These are phyloP conservation scores for Neocloeon triangulifer DNA, from an alignment of 1,140 invertebrate genomes.

Conservation along the genomic window DNA sequence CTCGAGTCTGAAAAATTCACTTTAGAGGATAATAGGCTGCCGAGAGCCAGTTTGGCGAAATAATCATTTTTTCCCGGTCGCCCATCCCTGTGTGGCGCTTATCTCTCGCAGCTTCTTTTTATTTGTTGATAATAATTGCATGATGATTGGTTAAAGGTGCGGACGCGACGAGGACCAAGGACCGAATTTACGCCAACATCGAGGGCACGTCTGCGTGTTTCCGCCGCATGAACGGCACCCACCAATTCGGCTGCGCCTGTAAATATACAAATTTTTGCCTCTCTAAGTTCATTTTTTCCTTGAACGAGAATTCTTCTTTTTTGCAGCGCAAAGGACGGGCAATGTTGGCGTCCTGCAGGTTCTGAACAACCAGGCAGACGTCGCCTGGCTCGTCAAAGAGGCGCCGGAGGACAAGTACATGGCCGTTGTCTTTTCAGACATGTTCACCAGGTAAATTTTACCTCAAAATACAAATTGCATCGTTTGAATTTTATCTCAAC, in stretches of 20 bases:
- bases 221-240: constrained; percentile 69
- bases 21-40: too few relatives aligned
- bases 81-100: too few relatives aligned
- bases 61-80: too few relatives aligned
- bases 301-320: constrained; percentile 6
- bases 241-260: constrained; percentile 82
- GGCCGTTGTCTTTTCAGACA: constrained; percentile 32
- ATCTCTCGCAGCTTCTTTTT: too few relatives aligned
- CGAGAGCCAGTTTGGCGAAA: too few relatives aligned
- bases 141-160: too few relatives aligned
- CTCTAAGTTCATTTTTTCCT: neutral
- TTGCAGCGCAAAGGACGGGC: constrained; percentile 36
- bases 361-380: constrained; percentile 31
- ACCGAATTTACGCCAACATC: constrained; percentile 60
- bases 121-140: too few relatives aligned
- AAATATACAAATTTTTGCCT: constrained; percentile 18
- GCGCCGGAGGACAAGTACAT: constrained; percentile 47
- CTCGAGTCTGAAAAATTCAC: too few relatives aligned
- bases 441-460: constrained; percentile 24
- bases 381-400: constrained; percentile 44
- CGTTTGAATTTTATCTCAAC: constrained; percentile 3
- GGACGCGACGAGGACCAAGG: constrained; percentile 32
- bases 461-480: constrained; percentile 2
- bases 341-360: constrained; percentile 68
- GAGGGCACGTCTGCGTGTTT: constrained; percentile 54